Base-by-base conservation (phyloP, 2,797 vertebrate genomes). In the Scolopax bukidnonensis region DNA sequence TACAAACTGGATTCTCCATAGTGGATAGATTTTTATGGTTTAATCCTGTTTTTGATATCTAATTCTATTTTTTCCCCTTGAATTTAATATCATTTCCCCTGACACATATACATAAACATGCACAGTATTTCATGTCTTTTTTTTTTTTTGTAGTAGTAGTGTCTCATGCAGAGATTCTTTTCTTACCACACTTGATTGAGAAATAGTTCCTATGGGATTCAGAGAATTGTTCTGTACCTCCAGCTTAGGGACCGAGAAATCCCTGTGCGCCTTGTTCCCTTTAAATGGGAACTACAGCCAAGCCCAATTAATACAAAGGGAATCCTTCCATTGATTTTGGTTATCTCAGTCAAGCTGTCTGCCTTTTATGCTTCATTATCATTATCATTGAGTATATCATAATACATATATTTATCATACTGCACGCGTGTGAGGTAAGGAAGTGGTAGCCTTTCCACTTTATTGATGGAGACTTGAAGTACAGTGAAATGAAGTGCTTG, bases 1-100 rank as follows among this genome's bases (percentile, higher is more conserved):
- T 89, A 93, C 75, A 95, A 97, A 96, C 95, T 89, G 90, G 96
- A 94, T 96, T 97, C 79, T 97, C 88, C 84, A 94, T 87, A 94
- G 84, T 93, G 95, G 92, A 91, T 87, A 96, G 80, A 94, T 94
- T 96, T 97, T 96, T 97, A 96, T 88, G 67, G 86, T 96, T 95
- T 97, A 97, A 97, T 97, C 90, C 91, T 90, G 84, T 28, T 96
- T 95, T 96, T 96, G 86, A 78, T 95, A 90, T 94, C 87, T 94
- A 97, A 93, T 97, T 97, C 93, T 96, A 61, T 95, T 96, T 93
- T 96, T 95, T 82, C 68, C 70, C 48, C 63, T 88, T 84, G 84
- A 93, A 95, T 96, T 92, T 95, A 96, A 90, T 96, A 94, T 88
- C 3, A n/a, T 82, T 88, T 96, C 92, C 91, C 69, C 57, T 91